Conservation (phyloP, 2,797 vertebrate species). For the Acomys russatus region DNA sequence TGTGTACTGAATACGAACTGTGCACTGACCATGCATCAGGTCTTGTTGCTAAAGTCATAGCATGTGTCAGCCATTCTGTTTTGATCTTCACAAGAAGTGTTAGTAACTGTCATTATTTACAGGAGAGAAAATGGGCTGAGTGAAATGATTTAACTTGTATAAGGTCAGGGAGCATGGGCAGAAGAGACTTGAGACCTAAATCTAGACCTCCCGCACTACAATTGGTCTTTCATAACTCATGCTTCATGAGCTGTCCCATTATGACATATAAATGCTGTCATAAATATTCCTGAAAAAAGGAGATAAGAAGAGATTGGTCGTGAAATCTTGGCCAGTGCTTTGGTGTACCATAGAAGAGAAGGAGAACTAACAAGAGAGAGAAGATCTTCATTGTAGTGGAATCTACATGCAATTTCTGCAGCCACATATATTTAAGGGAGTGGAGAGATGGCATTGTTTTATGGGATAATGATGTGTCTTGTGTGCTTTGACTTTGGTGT, state of each 20-base stretch:
- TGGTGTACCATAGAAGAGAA: background rate
- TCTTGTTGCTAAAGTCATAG: background rate
- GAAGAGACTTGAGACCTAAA: background rate
- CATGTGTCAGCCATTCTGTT: background rate
- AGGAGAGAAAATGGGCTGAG: background rate
- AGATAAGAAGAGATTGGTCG: background rate
- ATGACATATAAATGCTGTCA: background rate
- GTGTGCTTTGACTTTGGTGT: background rate
- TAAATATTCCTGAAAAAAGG: background rate
- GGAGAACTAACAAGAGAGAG: background rate
- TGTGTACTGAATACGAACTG: background rate
- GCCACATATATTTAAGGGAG: background rate
- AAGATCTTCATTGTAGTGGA: background rate
- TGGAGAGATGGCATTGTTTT: background rate
- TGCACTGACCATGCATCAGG: background rate
- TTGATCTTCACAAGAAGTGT: background rate
- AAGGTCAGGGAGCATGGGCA: background rate
- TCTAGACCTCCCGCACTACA: background rate
- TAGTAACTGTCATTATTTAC: background rate
- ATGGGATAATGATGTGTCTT: background rate
- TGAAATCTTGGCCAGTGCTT: background rate
- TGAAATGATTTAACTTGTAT: constrained; percentile 6
- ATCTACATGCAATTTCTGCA: background rate
- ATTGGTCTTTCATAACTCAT: background rate
- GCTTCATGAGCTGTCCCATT: background rate